These are phyloP conservation scores for Prionailurus viverrinus DNA, from an alignment of 2,113 vertebrate species.

Conservation along the genomic window DNA sequence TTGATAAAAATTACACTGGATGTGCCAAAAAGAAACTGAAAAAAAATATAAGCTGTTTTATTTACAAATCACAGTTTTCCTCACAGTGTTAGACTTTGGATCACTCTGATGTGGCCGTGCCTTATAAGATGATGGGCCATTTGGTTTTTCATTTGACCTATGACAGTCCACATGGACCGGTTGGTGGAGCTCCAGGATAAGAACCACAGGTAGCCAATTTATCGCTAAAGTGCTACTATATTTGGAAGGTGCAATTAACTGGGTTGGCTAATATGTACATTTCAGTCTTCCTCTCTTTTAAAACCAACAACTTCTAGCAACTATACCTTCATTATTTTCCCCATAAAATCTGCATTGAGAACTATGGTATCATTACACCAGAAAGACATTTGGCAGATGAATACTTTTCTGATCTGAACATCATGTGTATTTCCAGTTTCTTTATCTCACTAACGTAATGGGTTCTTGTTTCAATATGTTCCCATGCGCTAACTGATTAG, in stretches of 20 bases:
- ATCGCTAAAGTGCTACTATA: conserved; percentile 16
- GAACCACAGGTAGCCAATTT: not conserved
- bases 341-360: not conserved
- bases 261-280: not conserved
- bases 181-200: not conserved
- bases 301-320: not conserved
- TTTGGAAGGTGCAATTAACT: not conserved
- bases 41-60: not conserved
- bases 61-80: conserved; percentile 62
- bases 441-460: not conserved
- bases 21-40: conserved; percentile 21
- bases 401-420: not conserved
- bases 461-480: not conserved
- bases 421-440: not conserved
- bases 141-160: not conserved
- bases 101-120: not conserved
- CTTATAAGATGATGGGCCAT: not conserved
- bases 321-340: not conserved
- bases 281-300: not conserved
- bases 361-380: not conserved
- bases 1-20: conserved; percentile 5
- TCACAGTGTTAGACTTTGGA: conserved; percentile 54
- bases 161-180: not conserved
- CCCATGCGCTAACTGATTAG: not conserved
- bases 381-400: not conserved